A percentile compares a stretch with the other conserved stretches of the same genome.
phyloP scores from a whole-genome alignment of 2,113 vertebrate species.

The Illadopsis cleaveri region DNA sequence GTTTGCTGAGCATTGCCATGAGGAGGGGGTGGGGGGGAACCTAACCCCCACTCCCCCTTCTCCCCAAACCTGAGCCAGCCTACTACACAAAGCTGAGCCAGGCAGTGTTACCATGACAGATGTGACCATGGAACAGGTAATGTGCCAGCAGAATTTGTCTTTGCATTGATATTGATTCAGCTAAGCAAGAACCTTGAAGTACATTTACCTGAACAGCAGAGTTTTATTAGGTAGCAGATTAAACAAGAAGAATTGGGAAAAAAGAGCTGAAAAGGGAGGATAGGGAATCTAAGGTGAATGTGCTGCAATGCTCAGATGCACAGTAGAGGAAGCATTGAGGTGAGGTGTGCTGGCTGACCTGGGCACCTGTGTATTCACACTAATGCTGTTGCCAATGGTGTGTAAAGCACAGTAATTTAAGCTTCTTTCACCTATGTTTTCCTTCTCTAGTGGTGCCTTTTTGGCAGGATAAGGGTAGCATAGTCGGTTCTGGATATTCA shows the following conservation, averaged over 20 bases:
- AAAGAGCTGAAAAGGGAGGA: background rate
- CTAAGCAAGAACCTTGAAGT: background rate
- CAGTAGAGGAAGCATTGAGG: background rate
- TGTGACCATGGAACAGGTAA: background rate
- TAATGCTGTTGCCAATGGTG: background rate
- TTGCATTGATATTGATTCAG: background rate
- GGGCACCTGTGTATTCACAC: background rate
- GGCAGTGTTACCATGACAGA: background rate
- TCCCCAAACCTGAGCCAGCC: background rate
- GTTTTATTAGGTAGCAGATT: background rate
- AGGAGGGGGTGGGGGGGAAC: background rate
- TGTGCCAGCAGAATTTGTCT: background rate
- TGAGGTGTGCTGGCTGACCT: background rate
- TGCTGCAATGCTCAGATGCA: background rate
- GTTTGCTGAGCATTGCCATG: background rate
- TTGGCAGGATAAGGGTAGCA: background rate
- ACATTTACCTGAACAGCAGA: background rate
- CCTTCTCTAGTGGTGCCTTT: background rate
- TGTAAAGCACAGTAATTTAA: background rate
- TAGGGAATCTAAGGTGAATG: background rate
- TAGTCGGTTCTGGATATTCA: background rate
- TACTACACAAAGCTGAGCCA: background rate
- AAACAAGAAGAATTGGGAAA: background rate
- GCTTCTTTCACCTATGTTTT: background rate
- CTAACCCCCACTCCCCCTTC: fast-evolving